A percentile compares a stretch with the other conserved stretches of the same genome.
Conservation (phyloP, 2,888 invertebrate genomes). For the Tuberolachnus salignus region DNA sequence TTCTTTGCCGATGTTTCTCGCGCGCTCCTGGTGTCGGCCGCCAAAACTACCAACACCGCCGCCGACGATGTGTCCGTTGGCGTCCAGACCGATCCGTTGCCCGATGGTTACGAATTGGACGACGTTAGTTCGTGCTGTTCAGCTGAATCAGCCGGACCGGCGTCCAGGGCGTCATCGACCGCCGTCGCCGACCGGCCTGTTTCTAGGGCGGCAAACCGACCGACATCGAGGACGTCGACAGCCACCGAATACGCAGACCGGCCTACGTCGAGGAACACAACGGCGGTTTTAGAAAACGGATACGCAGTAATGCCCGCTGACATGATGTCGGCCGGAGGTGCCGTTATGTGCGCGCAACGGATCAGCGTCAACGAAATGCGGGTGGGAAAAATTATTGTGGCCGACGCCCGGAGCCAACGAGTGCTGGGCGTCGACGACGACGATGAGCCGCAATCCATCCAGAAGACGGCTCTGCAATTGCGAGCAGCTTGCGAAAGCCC, state of each 20-base stretch:
- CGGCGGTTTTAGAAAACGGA: neutral
- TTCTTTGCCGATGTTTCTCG: conserved; percentile 49
- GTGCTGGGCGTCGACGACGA: conserved; percentile 37
- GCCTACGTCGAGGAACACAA: conserved; percentile 30
- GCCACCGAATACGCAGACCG: conserved; percentile 22
- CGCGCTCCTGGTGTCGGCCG: conserved; percentile 14
- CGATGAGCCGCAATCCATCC: conserved; percentile 11
- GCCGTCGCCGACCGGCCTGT: neutral
- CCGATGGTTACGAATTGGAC: conserved; percentile 65
- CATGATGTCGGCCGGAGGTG: conserved; percentile 15
- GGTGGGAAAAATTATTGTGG: conserved; percentile 78
- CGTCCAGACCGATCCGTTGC: conserved; percentile 84
- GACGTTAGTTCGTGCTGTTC: conserved; percentile 11
- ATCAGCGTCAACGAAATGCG: conserved; percentile 77
- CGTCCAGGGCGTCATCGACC: neutral
- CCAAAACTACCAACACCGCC: neutral
- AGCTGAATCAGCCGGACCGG: neutral
- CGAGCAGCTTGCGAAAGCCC: neutral
- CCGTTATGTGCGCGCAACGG: conserved; percentile 65
- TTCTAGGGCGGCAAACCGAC: neutral
- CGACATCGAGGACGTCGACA: conserved; percentile 18
- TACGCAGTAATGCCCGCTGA: conserved; percentile 1
- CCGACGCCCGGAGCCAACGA: conserved; percentile 78
- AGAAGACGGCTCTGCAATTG: neutral
- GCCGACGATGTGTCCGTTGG: conserved; percentile 75